A percentile compares a stretch with the other conserved stretches of the same genome.
These are phyloP conservation scores for Norana najaformis DNA, from an alignment of 2,888 invertebrate genomes.

Conservation along the genomic window DNA sequence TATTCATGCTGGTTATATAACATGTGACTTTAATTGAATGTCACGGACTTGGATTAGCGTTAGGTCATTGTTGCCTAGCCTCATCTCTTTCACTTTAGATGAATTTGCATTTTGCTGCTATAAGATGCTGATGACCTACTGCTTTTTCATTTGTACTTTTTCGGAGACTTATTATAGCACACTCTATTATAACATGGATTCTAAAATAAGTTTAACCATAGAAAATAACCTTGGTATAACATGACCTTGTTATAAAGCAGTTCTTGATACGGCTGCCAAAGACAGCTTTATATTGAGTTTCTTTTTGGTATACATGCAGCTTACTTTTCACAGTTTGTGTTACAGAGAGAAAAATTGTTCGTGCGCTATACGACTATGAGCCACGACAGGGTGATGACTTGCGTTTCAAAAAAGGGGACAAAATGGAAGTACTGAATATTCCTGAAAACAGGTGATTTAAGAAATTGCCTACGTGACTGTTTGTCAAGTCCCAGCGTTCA, in stretches of 20 bases:
- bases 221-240: neutral
- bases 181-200: neutral
- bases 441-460: constrained; percentile 74
- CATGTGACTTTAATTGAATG: neutral
- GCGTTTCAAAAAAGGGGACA: constrained; percentile 89
- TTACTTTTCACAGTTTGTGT: neutral
- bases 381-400: constrained; percentile 93
- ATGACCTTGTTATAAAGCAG: neutral
- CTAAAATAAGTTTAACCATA: neutral
- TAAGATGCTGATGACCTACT: neutral
- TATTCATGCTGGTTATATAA: neutral
- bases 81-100: neutral
- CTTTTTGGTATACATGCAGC: neutral
- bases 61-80: neutral
- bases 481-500: neutral
- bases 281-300: neutral
- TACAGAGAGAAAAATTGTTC: constrained; percentile 43
- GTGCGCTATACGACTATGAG: constrained; percentile 89
- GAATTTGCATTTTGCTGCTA: neutral
- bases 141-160: neutral
- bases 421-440: constrained; percentile 88
- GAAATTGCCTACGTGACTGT: neutral
- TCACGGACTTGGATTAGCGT: neutral
- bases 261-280: neutral
- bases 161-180: neutral